Conservation (phyloP, 1,140 invertebrate genomes). For the Cherax destructor region DNA sequence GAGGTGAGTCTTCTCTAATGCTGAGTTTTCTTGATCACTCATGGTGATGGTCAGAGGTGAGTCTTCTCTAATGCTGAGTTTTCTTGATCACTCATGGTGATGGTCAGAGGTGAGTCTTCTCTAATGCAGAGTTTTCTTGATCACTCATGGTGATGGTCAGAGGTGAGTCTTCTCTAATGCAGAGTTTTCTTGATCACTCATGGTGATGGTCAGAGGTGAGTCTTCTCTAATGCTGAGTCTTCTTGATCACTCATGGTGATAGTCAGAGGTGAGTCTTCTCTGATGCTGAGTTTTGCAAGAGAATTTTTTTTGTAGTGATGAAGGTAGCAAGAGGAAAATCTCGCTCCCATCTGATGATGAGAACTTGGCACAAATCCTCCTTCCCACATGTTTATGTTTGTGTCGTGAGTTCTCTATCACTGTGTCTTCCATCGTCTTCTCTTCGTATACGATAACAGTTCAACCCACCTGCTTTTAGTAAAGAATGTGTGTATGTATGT, state of each 20-base stretch:
- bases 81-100: background rate
- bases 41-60: constrained; percentile 18
- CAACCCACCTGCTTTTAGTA: no score
- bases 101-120: constrained; percentile 18
- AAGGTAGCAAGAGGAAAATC: no score
- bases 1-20: background rate
- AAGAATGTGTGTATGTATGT: no score
- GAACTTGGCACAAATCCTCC: no score
- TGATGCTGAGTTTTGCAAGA: no score
- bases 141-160: constrained; percentile 1
- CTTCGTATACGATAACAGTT: no score
- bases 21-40: background rate
- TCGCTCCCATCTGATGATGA: no score
- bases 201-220: constrained; percentile 18
- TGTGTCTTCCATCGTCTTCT: no score
- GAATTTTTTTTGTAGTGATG: no score
- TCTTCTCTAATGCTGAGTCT: background rate
- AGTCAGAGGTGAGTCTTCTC: constrained; percentile 1
- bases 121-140: background rate
- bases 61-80: background rate
- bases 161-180: background rate
- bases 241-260: background rate
- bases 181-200: background rate
- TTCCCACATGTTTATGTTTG: no score
- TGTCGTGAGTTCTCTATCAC: no score